A percentile compares a stretch with the other conserved stretches of the same genome.
These are phyloP conservation scores for Cervus canadensis DNA, from an alignment of 2,113 vertebrate species.

Conservation along the genomic window DNA sequence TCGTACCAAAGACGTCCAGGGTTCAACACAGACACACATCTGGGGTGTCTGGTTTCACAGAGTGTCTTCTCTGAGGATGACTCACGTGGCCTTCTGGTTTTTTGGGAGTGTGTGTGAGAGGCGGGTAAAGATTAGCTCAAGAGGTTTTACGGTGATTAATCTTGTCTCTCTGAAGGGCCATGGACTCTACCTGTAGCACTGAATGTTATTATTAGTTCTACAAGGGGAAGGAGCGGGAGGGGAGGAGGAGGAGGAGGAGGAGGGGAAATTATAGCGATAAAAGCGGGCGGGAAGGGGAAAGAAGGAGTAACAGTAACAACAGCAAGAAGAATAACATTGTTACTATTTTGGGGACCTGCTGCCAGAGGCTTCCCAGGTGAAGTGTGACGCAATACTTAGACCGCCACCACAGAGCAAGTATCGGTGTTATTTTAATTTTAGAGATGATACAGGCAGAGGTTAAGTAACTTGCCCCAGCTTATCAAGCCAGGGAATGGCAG, in stretches of 20 bases:
- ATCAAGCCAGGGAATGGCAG: fast-evolving
- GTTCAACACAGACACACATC: fast-evolving
- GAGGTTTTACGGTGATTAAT: not conserved
- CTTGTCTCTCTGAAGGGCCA: not conserved
- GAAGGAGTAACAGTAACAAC: fast-evolving
- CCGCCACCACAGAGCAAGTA: fast-evolving
- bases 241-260: no score
- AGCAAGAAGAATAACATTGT: fast-evolving
- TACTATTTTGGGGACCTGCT: no score
- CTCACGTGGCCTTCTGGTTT: fast-evolving
- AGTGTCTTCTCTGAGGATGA: fast-evolving
- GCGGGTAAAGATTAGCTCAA: no score
- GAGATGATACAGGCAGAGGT: no score
- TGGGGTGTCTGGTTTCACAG: fast-evolving
- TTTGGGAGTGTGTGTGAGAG: no score
- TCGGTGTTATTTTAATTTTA: not conserved
- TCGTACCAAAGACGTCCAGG: fast-evolving
- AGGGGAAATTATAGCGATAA: not conserved
- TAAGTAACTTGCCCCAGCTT: fast-evolving
- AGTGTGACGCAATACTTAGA: fast-evolving
- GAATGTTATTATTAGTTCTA: fast-evolving
- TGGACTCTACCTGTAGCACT: not conserved
- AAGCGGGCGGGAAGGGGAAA: fast-evolving
- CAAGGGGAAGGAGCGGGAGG: fast-evolving
- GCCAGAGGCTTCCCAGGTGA: fast-evolving